Base-by-base conservation (phyloP, 2,797 vertebrate species). In the Pterois miles region DNA sequence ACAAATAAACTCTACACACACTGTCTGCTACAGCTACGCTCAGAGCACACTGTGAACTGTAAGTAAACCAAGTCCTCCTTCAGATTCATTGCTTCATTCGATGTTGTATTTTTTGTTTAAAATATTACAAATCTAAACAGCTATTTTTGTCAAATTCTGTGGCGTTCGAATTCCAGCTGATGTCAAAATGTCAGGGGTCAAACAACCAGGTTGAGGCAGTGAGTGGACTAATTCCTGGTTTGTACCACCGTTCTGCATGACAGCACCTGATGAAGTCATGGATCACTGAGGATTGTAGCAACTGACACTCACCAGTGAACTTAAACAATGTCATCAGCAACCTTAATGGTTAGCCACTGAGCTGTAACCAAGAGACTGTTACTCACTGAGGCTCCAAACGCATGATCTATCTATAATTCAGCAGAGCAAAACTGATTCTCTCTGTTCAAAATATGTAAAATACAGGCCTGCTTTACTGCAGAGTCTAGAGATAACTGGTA, bases 251-350 rank as follows among this genome's bases (percentile, higher is more conserved):
- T 84, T 91, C 86, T 91, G 90, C 92, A 90, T 88, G 88, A 88
- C 74, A 89, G 89, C 91, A 82, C 78, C 85, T 82, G 78, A 74
- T 89, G 59, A 85, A 86, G 77, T 88, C 88, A 93, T 74, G 90
- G 92, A 93, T 94, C 91, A 91, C 86, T 88, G 91, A 88, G 66
- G 75, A 87, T 89, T 82, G 80, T 34, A 70, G 31, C 77, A 77
- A 81, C 76, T 87, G 85, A 87, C 83, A 81, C 78, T 82, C 81
- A 83, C 66, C 63, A 62, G 81, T 87, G 85, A 93, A 93, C 87
- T 87, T 82, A 79, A 84, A 84, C 76, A 86, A 86, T 85, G 73
- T 87, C 66, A 80, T 80, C 80, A 66, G 80, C 31, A 68, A 74
- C 69, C 23, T 72, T 65, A 74, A 76, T 80, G 76, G 65, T 77